Base-by-base conservation (phyloP, 2,113 vertebrate genomes). In the Hiodon alosoides region DNA sequence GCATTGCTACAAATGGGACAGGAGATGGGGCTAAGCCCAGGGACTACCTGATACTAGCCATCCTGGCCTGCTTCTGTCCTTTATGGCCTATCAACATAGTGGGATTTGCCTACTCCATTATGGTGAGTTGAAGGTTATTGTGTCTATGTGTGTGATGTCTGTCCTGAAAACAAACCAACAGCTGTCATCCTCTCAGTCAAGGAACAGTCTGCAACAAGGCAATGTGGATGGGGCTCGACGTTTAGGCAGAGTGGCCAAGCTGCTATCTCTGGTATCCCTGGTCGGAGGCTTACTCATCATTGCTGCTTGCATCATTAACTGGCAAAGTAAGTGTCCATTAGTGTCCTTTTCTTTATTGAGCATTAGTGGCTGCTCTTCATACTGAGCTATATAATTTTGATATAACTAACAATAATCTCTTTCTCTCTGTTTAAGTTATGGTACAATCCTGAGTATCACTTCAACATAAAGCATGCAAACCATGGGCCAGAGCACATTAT, bases 31-130 rank as follows among this genome's bases (percentile, higher is more conserved):
- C 91, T 86, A 96, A 95, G 85, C 93, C 94, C 65, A 92, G 90
- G 76, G 94, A 97, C 90, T 95, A 94, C 88, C 93, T 97, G 81
- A 80, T 97, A 71, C 87, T 95, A 69, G 93, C 94, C 2, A 90
- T 95, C 86, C 88, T 96, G 68, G 93, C 94, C 78, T 96, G 94
- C 85, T 95, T 95, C 90, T 96, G 95, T 81, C 95, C 95, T 1
- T 94, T 94, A 79, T 97, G 94, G 94, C 95, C 95, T 51, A 92
- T 97, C 87, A 97, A 95, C 90, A 97, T 97, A 1, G 93, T 96
- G 71, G 95, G 93, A 78, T 95, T 97, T 71, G 94, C 92, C 71
- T 96, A 95, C 85, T 93, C 95, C 2, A 86, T 96, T 81, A 97
- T 97, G 94, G 94, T 97, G 81, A 90, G 91, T 87, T 13, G 31